Evolutionary conservation across 1,140 invertebrate genomes (phyloP).

Genomic region (Leptinotarsa texana): DNA sequence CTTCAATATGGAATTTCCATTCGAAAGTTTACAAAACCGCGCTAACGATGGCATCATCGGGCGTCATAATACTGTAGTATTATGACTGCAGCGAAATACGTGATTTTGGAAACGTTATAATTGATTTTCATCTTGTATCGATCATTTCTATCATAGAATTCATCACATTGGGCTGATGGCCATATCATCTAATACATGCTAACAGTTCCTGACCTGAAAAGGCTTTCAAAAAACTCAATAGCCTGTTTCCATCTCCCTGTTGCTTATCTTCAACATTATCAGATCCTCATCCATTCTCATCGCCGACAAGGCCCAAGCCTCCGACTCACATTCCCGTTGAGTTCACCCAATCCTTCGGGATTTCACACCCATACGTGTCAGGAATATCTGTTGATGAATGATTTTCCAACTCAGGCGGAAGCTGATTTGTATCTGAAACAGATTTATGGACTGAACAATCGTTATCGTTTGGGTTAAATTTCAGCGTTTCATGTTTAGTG

Average conservation of each 20-base stretch:
- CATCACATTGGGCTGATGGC: no score
- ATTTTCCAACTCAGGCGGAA: neutral
- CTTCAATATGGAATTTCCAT: no score
- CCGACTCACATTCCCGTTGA: neutral
- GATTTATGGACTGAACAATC: constrained; percentile 4
- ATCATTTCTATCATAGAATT: no score
- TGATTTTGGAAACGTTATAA: no score
- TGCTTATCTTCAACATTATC: constrained; percentile 3
- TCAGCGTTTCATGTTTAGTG: neutral
- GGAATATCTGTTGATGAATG: constrained; percentile 6
- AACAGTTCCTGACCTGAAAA: no score
- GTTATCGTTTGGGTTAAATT: neutral
- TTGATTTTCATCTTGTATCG: no score
- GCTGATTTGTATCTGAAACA: constrained; percentile 6
- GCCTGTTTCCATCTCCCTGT: neutral
- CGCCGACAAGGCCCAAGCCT: neutral
- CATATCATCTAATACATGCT: no score
- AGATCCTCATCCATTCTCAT: neutral
- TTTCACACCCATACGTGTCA: constrained; percentile 7
- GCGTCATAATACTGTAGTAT: no score
- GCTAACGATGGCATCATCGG: no score
- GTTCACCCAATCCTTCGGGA: constrained; percentile 5
- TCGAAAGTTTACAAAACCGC: no score
- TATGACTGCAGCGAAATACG: no score
- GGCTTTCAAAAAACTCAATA: no score